Conservation (phyloP, 2,797 vertebrate species). For the Acrossocheilus fasciatus region DNA sequence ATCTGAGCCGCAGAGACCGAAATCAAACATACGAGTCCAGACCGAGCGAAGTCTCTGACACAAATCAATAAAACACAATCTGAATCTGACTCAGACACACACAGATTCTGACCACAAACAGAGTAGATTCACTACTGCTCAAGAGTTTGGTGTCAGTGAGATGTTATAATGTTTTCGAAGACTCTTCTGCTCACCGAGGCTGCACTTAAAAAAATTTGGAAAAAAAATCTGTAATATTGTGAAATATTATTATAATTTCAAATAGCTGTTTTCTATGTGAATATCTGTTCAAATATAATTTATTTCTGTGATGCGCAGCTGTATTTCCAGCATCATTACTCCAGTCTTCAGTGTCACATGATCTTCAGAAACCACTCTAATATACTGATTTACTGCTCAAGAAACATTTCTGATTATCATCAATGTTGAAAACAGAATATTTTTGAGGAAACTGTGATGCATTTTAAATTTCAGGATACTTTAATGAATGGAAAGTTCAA, state of each 20-base stretch:
- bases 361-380: neutral
- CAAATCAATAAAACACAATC: conserved; percentile 16
- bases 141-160: too few relatives aligned
- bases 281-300: neutral
- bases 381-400: neutral
- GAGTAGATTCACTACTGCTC: neutral
- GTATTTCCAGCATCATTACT: neutral
- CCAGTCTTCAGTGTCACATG: neutral
- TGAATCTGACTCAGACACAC: neutral
- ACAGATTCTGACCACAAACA: neutral
- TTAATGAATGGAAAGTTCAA: too few relatives aligned
- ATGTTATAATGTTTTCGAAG: neutral
- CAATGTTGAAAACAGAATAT: neutral
- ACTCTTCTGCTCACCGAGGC: neutral
- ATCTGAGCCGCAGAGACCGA: neutral
- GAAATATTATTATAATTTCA: neutral
- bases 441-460: too few relatives aligned
- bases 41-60: neutral
- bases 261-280: neutral
- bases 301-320: neutral
- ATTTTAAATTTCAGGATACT: too few relatives aligned
- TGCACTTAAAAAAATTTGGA: neutral
- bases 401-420: neutral
- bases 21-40: neutral
- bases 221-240: neutral